Evolutionary conservation across 2,113 vertebrate genomes (phyloP).

Genomic region (Ictidomys tridecemlineatus): DNA sequence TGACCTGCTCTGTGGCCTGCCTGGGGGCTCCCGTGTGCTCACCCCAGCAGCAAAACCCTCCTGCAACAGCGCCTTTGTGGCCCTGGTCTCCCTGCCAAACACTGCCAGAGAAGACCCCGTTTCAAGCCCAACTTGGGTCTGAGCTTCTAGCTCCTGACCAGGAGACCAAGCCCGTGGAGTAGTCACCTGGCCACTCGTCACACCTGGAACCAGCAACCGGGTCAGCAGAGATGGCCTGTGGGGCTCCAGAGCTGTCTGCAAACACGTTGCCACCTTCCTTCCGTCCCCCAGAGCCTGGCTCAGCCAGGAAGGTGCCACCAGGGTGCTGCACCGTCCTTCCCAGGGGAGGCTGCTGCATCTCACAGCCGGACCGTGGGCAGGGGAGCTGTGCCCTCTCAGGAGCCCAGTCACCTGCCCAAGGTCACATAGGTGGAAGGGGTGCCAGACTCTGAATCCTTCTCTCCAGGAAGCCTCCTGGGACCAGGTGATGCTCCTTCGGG

Average conservation of each 20-base stretch:
- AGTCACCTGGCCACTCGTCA: accelerated
- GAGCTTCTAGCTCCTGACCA: not conserved
- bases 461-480: not conserved
- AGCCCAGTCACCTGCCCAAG: not conserved
- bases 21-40: not conserved
- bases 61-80: not conserved
- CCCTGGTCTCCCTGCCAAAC: not conserved
- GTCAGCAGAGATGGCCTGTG: not conserved
- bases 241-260: not conserved
- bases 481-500: not conserved
- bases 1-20: not conserved
- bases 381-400: not conserved
- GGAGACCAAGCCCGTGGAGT: not conserved
- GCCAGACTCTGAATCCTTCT: not conserved
- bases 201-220: not conserved
- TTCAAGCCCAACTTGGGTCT: not conserved
- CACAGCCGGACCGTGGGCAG: not conserved
- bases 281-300: not conserved
- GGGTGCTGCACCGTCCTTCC: not conserved
- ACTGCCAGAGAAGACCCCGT: not conserved
- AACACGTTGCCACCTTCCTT: no score
- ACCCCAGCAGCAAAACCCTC: not conserved
- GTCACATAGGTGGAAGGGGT: not conserved
- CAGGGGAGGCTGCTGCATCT: not conserved
- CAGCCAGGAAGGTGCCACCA: not conserved